Base-by-base conservation (phyloP, 2,113 vertebrate genomes). In the Hippolais icterina region DNA sequence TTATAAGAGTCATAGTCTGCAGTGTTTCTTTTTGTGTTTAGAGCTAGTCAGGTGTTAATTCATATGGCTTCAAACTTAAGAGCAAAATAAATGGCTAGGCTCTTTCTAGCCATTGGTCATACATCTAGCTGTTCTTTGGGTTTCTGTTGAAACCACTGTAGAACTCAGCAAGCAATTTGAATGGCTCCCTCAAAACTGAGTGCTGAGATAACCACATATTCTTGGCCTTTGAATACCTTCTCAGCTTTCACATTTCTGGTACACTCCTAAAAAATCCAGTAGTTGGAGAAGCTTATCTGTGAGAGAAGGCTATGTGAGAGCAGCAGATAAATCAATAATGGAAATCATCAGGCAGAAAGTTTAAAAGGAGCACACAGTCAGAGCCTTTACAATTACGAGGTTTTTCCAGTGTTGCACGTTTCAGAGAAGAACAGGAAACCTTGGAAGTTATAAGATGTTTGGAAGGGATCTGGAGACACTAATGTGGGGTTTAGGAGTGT, bases 261-360 rank as follows among this genome's bases (percentile, higher is more conserved):
- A 28, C 12, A 5, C 10, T 6, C 46, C 37, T 77, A 28, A n/a
- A 75, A 31, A 77, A 33, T 66, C 33, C 28, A 61, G 20, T n/a
- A 49, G 20, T 6, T 65, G 13, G 33, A 66, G 64, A 54, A 65
- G 22, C 44, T 44, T 63, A 24, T 18, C 8, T 66, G 21, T 16
- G 13, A 54, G 23, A 50, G n/a, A 83, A 56, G 42, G 12, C 22
- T 63, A 1, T 2, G 2, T 60, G 61, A 56, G 29, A 68, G 19
- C 31, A 35, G 23, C 42, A 50, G 35, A 1, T 24, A 7, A 0
- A 2, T 46, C 2, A 12, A 1, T 57, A 41, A 5, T 15, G 29
- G 47, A 35, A 70, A 33, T 61, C 5, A 20, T 60, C 18, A 41
- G 35, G 25, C 19, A 69, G 46, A 15, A 37, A 22, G 24, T 41